phyloP scores from a whole-genome alignment of 2,888 invertebrate species.

The Apodemia zela region DNA sequence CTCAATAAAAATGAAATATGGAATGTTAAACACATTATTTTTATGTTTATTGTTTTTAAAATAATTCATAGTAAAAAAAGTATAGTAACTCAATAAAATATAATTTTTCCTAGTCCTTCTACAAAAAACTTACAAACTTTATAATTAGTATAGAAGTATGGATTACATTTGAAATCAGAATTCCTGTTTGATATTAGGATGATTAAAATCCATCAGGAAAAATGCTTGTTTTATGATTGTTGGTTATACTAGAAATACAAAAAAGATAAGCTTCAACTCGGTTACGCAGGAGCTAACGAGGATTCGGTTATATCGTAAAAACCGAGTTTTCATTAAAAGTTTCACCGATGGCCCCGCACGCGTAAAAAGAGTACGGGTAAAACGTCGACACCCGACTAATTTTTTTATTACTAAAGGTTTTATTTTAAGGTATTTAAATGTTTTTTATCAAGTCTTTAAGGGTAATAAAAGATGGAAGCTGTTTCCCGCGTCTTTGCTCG shows the following conservation, averaged over 20 bases:
- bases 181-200: background rate
- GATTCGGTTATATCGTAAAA: conserved; percentile 77
- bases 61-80: too few relatives aligned
- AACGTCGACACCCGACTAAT: background rate
- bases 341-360: conserved; percentile 55
- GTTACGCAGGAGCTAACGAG: conserved; percentile 51
- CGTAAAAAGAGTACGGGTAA: background rate
- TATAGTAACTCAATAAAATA: too few relatives aligned
- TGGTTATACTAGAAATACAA: background rate
- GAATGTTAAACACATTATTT: too few relatives aligned
- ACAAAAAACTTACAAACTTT: too few relatives aligned
- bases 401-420: background rate
- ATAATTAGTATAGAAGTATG: too few relatives aligned
- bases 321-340: conserved; percentile 77
- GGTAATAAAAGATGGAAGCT: too few relatives aligned
- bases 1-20: too few relatives aligned
- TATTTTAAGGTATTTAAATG: background rate
- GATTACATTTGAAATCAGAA: background rate
- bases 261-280: conserved; percentile 21
- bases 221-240: background rate
- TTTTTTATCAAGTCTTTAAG: too few relatives aligned
- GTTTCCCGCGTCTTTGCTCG: too few relatives aligned
- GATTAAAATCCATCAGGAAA: too few relatives aligned
- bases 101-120: too few relatives aligned
- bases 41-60: too few relatives aligned